Base-by-base conservation (phyloP, 1,140 invertebrate species). In the Mactra quadrangularis region DNA sequence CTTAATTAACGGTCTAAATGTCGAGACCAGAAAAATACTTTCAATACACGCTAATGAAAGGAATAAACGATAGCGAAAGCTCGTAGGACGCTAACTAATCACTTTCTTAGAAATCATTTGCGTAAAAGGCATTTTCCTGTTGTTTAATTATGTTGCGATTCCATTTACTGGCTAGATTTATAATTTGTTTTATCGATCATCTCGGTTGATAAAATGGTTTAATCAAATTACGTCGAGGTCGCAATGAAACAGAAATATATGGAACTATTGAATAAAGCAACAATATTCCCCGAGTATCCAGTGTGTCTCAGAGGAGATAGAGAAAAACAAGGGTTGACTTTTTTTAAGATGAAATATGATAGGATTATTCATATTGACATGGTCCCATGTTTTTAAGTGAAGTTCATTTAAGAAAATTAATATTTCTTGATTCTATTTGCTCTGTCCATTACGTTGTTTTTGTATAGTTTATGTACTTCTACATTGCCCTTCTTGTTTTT, bases 31-130 rank as follows among this genome's bases (percentile, higher is more conserved):
- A 55, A 81, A 71, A 70, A 81, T 66, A 71, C 77, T 81, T 81
- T 81, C 77, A 81, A 81, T 81, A 81, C 77, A 70, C 77, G 45
- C 77, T 71, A 71, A 81, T 71, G 64, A 62, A 81, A 81, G 52
- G 66, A 38, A 81, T 57, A 81, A 81, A 66, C 59, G 64, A 81
- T 81, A 66, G 62, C 47, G 27, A 47, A 71, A 22, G 22, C 50
- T 81, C 64, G 45, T 60, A 71, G 47, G 66, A 71, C 52, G 62
- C 77, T 70, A 71, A 81, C 77, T 81, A 71, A 81, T 81, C 77
- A 81, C 66, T 71, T 81, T 81, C 77, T 81, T 81, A 81, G 77
- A 71, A 81, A 81, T 81, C 77, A 81, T 81, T 81, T 81, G 77
- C 77, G 77, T 81, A 81, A 81, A 81, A 81, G 77, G 77, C 77